phyloP scores from a whole-genome alignment of 2,888 invertebrate genomes.

The Parthenolecanium corni region DNA sequence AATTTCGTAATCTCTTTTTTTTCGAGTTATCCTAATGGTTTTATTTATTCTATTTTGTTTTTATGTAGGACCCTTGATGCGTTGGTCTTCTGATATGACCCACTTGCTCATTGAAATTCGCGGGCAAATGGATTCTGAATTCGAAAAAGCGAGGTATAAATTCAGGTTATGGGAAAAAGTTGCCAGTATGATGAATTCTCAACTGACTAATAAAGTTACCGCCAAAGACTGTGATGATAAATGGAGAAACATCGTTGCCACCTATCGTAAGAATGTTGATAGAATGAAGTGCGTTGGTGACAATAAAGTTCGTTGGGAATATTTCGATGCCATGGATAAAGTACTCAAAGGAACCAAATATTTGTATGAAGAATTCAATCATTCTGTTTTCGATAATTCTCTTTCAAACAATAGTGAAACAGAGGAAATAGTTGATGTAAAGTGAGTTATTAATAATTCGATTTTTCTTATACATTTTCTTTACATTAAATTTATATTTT shows the following conservation, averaged over 20 bases:
- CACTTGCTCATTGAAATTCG: constrained; percentile 28
- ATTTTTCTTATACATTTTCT: too few species aligned
- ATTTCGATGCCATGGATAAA: constrained; percentile 31
- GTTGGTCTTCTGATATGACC: constrained; percentile 31
- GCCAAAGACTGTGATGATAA: constrained; percentile 32
- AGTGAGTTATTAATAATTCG: not conserved
- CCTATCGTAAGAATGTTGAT: constrained; percentile 31
- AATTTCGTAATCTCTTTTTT: not conserved
- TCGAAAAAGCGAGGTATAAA: constrained; percentile 30
- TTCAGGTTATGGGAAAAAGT: constrained; percentile 31
- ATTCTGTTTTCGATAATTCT: not conserved
- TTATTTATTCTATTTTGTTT: not conserved
- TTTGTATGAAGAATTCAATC: not conserved
- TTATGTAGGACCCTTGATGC: constrained; percentile 27
- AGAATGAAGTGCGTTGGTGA: constrained; percentile 29
- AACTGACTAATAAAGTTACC: constrained; percentile 22
- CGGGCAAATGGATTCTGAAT: constrained; percentile 30
- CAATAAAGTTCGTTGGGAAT: constrained; percentile 31
- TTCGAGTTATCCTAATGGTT: too few species aligned
- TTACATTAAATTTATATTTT: too few species aligned
- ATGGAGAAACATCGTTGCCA: constrained; percentile 31
- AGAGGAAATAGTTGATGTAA: not conserved
- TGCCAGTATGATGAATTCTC: constrained; percentile 20
- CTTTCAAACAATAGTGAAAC: not conserved
- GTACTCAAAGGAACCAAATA: constrained; percentile 30